Evolutionary conservation across 2,797 vertebrate genomes (phyloP).

Genomic region (Steatocranus sp.): DNA sequence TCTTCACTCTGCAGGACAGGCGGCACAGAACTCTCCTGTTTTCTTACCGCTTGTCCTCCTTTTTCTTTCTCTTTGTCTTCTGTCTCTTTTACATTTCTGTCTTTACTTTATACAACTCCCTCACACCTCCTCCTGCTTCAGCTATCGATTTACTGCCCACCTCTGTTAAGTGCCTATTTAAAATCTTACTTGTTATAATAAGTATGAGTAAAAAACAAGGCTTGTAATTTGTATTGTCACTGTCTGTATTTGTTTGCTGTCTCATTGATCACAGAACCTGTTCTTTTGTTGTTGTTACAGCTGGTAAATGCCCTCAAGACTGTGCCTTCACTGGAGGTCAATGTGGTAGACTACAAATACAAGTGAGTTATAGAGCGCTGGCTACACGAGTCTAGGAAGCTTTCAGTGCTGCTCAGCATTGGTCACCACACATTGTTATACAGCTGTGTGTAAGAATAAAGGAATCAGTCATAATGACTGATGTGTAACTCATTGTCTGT

Average conservation of each 20-base stretch:
- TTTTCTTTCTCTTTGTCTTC: background rate
- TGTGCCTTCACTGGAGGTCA: conserved; percentile 85
- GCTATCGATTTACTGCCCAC: conserved; percentile 68
- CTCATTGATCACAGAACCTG: conserved; percentile 58
- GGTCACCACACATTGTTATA: background rate
- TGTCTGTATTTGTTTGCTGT: conserved; percentile 48
- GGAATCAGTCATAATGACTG: background rate
- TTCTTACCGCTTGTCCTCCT: background rate
- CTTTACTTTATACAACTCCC: background rate
- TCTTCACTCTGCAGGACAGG: background rate
- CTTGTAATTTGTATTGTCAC: conserved; percentile 56
- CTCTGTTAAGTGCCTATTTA: conserved; percentile 64
- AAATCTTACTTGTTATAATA: conserved; percentile 67
- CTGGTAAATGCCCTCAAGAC: conserved; percentile 91
- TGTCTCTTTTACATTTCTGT: conserved; percentile 1
- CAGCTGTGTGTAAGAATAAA: background rate
- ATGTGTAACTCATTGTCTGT: background rate
- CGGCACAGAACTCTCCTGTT: background rate
- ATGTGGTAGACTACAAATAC: conserved; percentile 96
- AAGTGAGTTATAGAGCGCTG: conserved; percentile 78
- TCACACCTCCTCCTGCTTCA: background rate
- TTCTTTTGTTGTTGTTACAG: conserved; percentile 68
- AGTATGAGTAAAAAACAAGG: conserved; percentile 37
- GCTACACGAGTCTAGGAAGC: background rate
- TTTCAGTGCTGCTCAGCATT: background rate